phyloP scores from a whole-genome alignment of 2,888 invertebrate genomes.

The Chloroclysta siterata region DNA sequence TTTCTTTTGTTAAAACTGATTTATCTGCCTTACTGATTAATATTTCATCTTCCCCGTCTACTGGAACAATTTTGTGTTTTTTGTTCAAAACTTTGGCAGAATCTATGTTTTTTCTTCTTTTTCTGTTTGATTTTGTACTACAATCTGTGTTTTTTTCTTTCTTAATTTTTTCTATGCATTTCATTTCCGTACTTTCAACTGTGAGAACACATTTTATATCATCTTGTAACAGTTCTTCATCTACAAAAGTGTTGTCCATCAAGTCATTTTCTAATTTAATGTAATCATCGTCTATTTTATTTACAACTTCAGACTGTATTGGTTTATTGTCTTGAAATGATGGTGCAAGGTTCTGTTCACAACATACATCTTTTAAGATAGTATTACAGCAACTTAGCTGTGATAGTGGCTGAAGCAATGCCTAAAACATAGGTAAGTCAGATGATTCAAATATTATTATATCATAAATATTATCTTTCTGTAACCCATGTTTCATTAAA shows the following conservation, averaged over 20 bases:
- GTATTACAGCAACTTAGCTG: neutral
- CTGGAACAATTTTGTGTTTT: slow-evolving; percentile 8
- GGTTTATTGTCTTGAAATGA: neutral
- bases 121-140: slow-evolving; percentile 1
- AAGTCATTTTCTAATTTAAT: slow-evolving; percentile 17
- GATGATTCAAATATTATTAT: no score
- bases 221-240: slow-evolving; percentile 6
- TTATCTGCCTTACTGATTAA: slow-evolving; percentile 2
- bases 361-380: slow-evolving; percentile 10
- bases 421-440: slow-evolving; percentile 8
- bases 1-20: slow-evolving; percentile 11
- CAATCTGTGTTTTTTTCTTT: neutral
- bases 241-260: neutral
- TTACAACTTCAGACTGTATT: neutral
- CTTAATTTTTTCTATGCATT: neutral
- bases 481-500: no score
- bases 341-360: neutral
- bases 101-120: slow-evolving; percentile 3
- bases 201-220: slow-evolving; percentile 1
- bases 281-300: slow-evolving; percentile 9
- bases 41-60: neutral
- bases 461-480: no score
- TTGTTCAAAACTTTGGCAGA: slow-evolving; percentile 1
- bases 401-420: neutral
- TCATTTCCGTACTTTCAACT: neutral